Conservation (phyloP, 2,888 invertebrate species). For the Aphidius colemani region DNA sequence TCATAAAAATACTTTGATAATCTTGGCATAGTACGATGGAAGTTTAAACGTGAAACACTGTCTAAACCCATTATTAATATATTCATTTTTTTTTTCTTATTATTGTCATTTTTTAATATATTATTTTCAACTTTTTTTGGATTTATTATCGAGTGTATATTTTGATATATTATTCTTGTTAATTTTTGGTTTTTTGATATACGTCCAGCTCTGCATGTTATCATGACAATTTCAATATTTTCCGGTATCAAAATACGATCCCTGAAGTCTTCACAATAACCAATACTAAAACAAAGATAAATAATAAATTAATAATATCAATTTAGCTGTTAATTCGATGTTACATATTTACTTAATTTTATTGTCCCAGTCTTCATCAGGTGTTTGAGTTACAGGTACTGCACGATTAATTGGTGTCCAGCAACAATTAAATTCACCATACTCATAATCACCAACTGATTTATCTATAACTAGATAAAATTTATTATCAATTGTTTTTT, state of each 20-base stretch:
- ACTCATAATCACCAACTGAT: conserved; percentile 53
- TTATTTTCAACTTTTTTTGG: conserved; percentile 62
- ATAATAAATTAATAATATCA: too few species aligned
- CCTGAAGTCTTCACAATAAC: conserved; percentile 62
- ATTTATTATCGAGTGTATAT: conserved; percentile 66
- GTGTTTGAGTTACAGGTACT: conserved; percentile 53
- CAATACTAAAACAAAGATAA: conserved; percentile 49
- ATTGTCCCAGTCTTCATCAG: conserved; percentile 47
- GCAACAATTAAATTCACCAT: conserved; percentile 65
- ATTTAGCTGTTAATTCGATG: not conserved
- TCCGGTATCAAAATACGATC: conserved; percentile 51
- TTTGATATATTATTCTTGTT: conserved; percentile 59
- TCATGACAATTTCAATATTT: conserved; percentile 61
- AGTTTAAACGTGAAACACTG: conserved; percentile 80
- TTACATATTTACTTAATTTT: conserved; percentile 48
- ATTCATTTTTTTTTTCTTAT: conserved; percentile 61
- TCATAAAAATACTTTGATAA: conserved; percentile 71
- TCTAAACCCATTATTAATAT: conserved; percentile 84
- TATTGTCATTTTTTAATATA: conserved; percentile 9
- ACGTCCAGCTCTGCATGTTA: conserved; percentile 58
- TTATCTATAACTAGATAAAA: conserved; percentile 41
- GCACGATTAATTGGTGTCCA: conserved; percentile 67
- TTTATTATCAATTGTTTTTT: conserved; percentile 44
- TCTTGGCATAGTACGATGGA: conserved; percentile 75
- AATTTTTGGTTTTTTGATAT: conserved; percentile 31